Base-by-base conservation (phyloP, 2,797 vertebrate species). In the Phylloscopus collybita region DNA sequence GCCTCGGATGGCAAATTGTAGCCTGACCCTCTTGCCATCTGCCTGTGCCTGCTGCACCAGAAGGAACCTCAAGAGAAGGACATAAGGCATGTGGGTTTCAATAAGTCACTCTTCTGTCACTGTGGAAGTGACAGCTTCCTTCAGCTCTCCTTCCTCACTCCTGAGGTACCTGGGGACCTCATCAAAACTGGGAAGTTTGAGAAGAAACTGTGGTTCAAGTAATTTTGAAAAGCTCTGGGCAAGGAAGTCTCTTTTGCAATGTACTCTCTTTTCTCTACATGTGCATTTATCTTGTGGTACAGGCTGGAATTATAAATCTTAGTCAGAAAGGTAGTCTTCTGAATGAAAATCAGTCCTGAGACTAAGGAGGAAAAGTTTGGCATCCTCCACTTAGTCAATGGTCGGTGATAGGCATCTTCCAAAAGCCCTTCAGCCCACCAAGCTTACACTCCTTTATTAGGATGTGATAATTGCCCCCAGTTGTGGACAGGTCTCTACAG, bases 371-470 rank as follows among this genome's bases (percentile, higher is more conserved):
- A 38, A 67, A 67, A 10, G 32, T 10, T 2, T 44, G 45, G 45
- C 38, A 75, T 66, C 36, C 26, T 60, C 22, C 53, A 51, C 12
- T 59, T 51, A 10, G 11, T 26, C 36, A 59, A 0, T 44, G 45
- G 32, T 44, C 0, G 0, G 11, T 53, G 26, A 51, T 1, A 45
- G 21, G 27, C 5, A 12, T 44, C 32, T 67, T 36, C 38, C 53
- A 75, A 85, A 75, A 51, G 36, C 38, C 38, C 88, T 92, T 67
- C 49, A 86, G 47, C 47, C 36, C 30, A 64, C 23, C 21, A 70
- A 66, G 25, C 5, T 71, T 66, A 21, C 11, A 10, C 10, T 67
- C 13, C 16, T 51, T 26, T 71, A 67, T 45, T 19, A 60, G 73
- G 61, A 54, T 54, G 26, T 54, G 32, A 27, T 54, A 54, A 54